These are phyloP conservation scores for Patella pellucida DNA, from an alignment of 2,888 invertebrate species.

Conservation along the genomic window DNA sequence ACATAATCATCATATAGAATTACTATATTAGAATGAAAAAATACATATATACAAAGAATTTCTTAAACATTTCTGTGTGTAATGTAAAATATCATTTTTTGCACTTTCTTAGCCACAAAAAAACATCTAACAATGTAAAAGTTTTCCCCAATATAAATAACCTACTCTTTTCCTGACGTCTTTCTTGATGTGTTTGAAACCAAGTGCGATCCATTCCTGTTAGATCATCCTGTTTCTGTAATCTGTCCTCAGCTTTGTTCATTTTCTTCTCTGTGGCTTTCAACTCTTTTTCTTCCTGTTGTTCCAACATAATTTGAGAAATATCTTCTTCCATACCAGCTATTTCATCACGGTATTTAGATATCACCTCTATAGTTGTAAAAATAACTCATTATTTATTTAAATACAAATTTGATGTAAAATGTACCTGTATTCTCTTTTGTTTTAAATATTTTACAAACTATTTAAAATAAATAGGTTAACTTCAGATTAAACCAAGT, in stretches of 20 bases:
- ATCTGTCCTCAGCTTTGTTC: constrained; percentile 78
- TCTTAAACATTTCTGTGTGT: neutral
- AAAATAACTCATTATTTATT: too few relatives aligned
- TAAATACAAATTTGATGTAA: too few relatives aligned
- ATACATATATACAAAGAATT: too few relatives aligned
- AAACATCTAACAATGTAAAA: neutral
- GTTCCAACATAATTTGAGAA: constrained; percentile 82
- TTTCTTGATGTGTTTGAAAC: constrained; percentile 89
- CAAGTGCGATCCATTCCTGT: constrained; percentile 73
- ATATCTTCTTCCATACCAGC: constrained; percentile 84
- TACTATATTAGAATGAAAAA: too few relatives aligned
- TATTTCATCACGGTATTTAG: constrained; percentile 85
- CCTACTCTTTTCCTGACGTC: constrained; percentile 76
- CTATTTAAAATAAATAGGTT: too few relatives aligned
- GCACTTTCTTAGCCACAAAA: constrained; percentile 25
- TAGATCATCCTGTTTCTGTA: constrained; percentile 63
- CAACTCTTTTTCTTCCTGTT: constrained; percentile 85
- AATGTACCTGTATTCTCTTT: too few relatives aligned
- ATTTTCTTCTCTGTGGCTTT: constrained; percentile 89
- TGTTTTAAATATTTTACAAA: too few relatives aligned
- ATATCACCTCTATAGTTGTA: constrained; percentile 80
- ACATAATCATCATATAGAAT: too few relatives aligned
- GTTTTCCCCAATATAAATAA: neutral
- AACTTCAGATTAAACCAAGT: neutral
- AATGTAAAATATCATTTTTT: constrained; percentile 24